phyloP scores from a whole-genome alignment of 1,140 invertebrate species.

The Liolophura sinensis region DNA sequence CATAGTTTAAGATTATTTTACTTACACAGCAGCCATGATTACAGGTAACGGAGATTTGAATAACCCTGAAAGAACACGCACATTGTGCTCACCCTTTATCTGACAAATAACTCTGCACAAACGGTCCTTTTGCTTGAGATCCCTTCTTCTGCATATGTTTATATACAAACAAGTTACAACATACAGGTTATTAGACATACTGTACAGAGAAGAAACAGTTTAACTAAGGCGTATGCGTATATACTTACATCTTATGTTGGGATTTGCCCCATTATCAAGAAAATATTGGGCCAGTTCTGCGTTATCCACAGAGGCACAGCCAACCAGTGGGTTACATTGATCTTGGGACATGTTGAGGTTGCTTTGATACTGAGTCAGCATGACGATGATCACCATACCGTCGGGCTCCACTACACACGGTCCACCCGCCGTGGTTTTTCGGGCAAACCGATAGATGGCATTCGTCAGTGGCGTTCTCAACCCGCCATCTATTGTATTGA shows the following conservation, averaged over 20 bases:
- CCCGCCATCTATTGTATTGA: slow-evolving; percentile 18
- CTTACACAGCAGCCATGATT: no score
- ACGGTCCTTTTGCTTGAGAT: no score
- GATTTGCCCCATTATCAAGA: slow-evolving; percentile 25
- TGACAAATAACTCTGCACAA: no score
- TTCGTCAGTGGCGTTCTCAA: slow-evolving; percentile 28
- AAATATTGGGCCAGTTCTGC: slow-evolving; percentile 20
- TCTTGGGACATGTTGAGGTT: slow-evolving; percentile 23
- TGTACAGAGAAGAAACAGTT: no score
- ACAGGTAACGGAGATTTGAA: no score
- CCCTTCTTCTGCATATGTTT: no score
- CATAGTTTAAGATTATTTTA: no score
- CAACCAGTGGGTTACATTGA: slow-evolving; percentile 28
- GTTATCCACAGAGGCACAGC: slow-evolving; percentile 16
- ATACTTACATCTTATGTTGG: slow-evolving; percentile 25
- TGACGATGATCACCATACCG: slow-evolving; percentile 21
- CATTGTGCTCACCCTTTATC: no score
- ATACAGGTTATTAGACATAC: no score
- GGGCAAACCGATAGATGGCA: slow-evolving; percentile 22
- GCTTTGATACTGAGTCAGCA: slow-evolving; percentile 25
- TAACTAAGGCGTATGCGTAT: background rate
- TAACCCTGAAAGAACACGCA: no score
- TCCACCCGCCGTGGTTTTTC: background rate
- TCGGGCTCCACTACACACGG: slow-evolving; percentile 16
- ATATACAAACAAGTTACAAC: no score